phyloP scores from a whole-genome alignment of 2,113 vertebrate genomes.

The Dipodomys ordii region DNA sequence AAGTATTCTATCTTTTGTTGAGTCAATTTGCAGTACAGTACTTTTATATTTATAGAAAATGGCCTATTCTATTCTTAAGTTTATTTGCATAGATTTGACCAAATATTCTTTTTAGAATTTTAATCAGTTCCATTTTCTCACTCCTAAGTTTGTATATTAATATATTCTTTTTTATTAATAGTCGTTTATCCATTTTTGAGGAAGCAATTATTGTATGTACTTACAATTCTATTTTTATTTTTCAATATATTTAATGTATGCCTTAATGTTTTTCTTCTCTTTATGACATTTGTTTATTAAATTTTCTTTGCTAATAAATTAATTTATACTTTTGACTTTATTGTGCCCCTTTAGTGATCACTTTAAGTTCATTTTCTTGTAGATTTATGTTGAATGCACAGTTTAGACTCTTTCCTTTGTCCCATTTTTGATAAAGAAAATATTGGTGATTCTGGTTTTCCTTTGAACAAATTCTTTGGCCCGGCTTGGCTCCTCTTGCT shows the following conservation, averaged over 20 bases:
- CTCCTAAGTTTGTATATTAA: slow-evolving; percentile 27
- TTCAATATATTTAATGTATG: background rate
- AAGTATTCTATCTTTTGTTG: slow-evolving; percentile 59
- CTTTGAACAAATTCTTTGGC: background rate
- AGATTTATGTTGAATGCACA: background rate
- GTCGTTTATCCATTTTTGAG: slow-evolving; percentile 38
- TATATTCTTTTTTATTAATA: background rate
- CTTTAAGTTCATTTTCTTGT: background rate
- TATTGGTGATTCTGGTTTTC: background rate
- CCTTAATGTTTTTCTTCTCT: background rate
- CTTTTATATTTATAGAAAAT: slow-evolving; percentile 67
- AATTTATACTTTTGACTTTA: background rate
- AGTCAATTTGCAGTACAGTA: slow-evolving; percentile 32
- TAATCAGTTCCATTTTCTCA: slow-evolving; percentile 45
- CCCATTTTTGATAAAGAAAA: background rate
- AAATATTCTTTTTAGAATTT: slow-evolving; percentile 57
- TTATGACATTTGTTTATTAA: background rate
- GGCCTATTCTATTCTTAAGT: slow-evolving; percentile 53
- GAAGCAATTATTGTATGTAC: slow-evolving; percentile 36
- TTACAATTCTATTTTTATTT: slow-evolving; percentile 7
- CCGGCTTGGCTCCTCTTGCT: no score
- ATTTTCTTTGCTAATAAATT: background rate
- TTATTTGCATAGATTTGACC: slow-evolving; percentile 67
- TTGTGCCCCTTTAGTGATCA: background rate
- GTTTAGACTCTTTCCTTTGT: background rate